Percentiles rank a stretch among this genome's conserved stretches.
Evolutionary conservation across 2,113 vertebrate species (phyloP).

Genomic region (Barnardius zonarius): DNA sequence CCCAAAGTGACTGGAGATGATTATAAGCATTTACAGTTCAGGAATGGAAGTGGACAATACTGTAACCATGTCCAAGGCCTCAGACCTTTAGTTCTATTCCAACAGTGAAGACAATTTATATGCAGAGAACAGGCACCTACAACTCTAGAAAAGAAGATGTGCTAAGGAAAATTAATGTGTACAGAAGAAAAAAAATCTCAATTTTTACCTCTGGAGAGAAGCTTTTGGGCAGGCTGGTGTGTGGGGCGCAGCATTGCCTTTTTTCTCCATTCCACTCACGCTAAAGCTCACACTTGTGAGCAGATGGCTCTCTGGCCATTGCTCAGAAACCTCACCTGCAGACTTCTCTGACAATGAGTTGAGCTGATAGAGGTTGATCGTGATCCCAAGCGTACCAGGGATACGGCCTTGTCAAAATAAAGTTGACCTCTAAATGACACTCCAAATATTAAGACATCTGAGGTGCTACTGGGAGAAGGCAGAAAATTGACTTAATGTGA

Average conservation of each 20-base stretch:
- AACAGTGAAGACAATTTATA: not conserved
- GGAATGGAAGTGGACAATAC: not conserved
- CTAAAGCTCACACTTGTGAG: not conserved
- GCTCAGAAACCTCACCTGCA: not conserved
- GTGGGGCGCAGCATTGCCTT: not conserved
- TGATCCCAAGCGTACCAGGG: not conserved
- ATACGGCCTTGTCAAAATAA: not conserved
- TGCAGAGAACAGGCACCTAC: not conserved
- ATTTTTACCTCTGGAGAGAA: not conserved
- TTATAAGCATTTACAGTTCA: not conserved
- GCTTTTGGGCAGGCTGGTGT: not conserved
- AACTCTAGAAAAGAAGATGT: not conserved
- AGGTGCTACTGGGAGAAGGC: not conserved
- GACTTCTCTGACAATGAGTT: not conserved
- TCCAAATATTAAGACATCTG: not conserved
- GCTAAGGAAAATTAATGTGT: not conserved
- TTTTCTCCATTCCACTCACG: not conserved
- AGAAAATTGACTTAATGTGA: not conserved
- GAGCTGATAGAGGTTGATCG: not conserved
- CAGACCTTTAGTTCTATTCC: not conserved
- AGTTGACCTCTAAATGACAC: not conserved
- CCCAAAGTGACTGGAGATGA: not conserved
- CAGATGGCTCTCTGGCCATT: not conserved
- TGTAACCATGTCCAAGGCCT: accelerated
- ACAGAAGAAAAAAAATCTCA: not conserved